These are phyloP conservation scores for Andrena flavipes DNA, from an alignment of 2,888 invertebrate genomes.

Conservation along the genomic window DNA sequence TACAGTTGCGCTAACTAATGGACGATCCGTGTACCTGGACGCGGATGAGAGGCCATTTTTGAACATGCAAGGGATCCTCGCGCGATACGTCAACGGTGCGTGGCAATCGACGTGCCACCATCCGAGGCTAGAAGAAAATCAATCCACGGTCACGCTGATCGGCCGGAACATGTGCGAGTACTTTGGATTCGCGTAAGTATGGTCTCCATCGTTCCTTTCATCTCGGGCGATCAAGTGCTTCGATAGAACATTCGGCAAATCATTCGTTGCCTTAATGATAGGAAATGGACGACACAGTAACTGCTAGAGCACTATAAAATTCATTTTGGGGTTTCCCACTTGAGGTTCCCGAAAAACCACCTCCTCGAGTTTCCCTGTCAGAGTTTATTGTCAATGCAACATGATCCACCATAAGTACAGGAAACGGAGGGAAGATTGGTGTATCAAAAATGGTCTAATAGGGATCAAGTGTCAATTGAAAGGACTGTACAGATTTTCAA, in stretches of 20 bases:
- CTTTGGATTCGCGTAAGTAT: constrained; percentile 88
- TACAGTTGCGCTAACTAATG: constrained; percentile 90
- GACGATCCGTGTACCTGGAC: constrained; percentile 87
- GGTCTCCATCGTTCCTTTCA: neutral
- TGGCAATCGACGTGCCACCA: constrained; percentile 90
- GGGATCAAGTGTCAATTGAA: too few species aligned
- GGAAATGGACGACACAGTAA: too few species aligned
- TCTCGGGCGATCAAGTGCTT: too few species aligned
- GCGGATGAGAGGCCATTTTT: constrained; percentile 87
- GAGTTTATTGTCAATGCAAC: too few species aligned
- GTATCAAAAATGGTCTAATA: too few species aligned
- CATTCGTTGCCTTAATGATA: neutral
- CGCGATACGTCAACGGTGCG: constrained; percentile 87
- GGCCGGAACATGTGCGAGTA: constrained; percentile 87
- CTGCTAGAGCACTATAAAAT: too few species aligned
- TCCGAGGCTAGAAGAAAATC: constrained; percentile 72
- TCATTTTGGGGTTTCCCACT: too few species aligned
- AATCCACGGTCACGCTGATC: constrained; percentile 81
- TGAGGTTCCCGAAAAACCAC: too few species aligned
- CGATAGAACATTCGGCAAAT: neutral
- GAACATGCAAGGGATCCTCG: constrained; percentile 88
- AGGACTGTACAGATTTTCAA: too few species aligned
- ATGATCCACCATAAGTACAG: too few species aligned
- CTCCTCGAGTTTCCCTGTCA: too few species aligned
- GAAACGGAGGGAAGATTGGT: too few species aligned